Conservation (phyloP, 2,797 vertebrate genomes). For the Eutrigla gurnardus region DNA sequence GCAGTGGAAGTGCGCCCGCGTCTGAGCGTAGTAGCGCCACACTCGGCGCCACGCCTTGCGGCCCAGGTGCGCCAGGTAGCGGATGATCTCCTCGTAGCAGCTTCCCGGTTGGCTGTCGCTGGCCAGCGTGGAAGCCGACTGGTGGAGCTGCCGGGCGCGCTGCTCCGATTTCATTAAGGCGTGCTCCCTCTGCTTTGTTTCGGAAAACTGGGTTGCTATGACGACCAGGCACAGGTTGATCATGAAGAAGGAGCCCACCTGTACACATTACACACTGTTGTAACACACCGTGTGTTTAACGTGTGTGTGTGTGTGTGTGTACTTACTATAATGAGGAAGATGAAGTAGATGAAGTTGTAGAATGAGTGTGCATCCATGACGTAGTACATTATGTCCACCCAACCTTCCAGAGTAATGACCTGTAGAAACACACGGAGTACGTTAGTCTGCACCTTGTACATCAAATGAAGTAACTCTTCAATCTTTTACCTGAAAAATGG, state of each 20-base stretch:
- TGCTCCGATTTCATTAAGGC: slow-evolving; percentile 97
- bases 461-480: too few species aligned
- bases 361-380: slow-evolving; percentile 99
- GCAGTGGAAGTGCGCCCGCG: slow-evolving; percentile 23
- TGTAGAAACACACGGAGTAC: slow-evolving; percentile 64
- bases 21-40: slow-evolving; percentile 75
- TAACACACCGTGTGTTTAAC: background rate
- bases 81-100: slow-evolving; percentile 97
- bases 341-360: slow-evolving; percentile 88
- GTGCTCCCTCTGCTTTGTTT: slow-evolving; percentile 98
- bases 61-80: slow-evolving; percentile 91
- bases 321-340: slow-evolving; percentile 87
- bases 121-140: slow-evolving; percentile 94
- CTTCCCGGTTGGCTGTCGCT: slow-evolving; percentile 96
- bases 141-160: slow-evolving; percentile 93
- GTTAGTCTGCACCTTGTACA: slow-evolving; percentile 6
- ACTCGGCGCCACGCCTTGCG: slow-evolving; percentile 90
- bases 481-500: slow-evolving; percentile 95
- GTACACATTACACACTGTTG: slow-evolving; percentile 27
- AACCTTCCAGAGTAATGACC: slow-evolving; percentile 98
- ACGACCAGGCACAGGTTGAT: slow-evolving; percentile 99
- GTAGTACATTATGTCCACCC: slow-evolving; percentile 99
- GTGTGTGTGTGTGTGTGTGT: slow-evolving; percentile 10
- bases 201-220: slow-evolving; percentile 98
- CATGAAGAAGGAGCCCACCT: slow-evolving; percentile 99